Base-by-base conservation (phyloP, 2,113 vertebrate genomes). In the Sylvilagus bachmani region DNA sequence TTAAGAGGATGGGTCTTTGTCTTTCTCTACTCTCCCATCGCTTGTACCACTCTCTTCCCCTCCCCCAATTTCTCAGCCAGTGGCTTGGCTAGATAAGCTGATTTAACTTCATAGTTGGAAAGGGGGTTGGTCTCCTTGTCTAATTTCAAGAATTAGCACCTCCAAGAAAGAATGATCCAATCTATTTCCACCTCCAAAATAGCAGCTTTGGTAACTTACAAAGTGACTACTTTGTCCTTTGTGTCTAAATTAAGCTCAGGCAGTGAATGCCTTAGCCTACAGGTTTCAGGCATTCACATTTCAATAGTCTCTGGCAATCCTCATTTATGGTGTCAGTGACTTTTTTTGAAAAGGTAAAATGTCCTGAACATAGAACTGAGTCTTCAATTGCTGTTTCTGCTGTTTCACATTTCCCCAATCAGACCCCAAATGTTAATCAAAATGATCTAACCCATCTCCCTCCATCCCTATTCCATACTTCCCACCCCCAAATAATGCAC, bases 81-180 rank as follows among this genome's bases (percentile, higher is more conserved):
- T 44, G 44, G 6, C 51, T 66, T 94, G 44, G 95, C 86, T 82
- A 92, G 96, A 49, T 61, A 97, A 78, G 77, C 86, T 88, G 77
- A 58, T 44, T 16, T 73, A 94, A 92, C 62, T 96, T 96, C 79
- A 16, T 80, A 94, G 87, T 0, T 0, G 86, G 84, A 8, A 90
- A 44, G 84, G 90, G 55, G 92, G 94, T 93, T 55, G 69, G 66
- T 93, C 62, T 71, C 88, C 64, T 61, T 67, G 66, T 87, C 4
- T 53, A 5, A 11, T 90, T 89, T 92, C 55, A 82, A 96, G 90
- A 97, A 97, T 96, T 97, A 98, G 98, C 98, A 98, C 97, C 98
- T 95, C 96, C 69, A 91, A 95, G 70, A 89, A 86, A 96, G 97
- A 89, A 87, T 95, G 95, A 97, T 96, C 55, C 12, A 58, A 19